These are phyloP conservation scores for Octodon degus DNA, from an alignment of 2,113 vertebrate species.

Conservation along the genomic window DNA sequence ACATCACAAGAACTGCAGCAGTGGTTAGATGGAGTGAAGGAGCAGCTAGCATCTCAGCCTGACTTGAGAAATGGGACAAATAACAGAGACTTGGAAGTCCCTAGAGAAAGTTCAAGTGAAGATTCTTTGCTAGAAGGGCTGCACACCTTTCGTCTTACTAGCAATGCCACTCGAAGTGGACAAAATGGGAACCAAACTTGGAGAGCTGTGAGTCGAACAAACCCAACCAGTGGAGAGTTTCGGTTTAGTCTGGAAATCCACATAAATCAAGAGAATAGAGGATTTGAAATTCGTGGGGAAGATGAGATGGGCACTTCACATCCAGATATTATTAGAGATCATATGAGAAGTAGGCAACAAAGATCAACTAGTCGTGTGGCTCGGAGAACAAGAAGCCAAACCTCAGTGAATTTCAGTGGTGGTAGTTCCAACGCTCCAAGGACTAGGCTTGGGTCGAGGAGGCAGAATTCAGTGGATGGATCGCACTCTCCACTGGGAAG, in stretches of 20 bases:
- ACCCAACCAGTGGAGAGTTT: conserved; percentile 96
- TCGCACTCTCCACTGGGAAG: conserved; percentile 75
- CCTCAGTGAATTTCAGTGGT: conserved; percentile 59
- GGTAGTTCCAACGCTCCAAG: conserved; percentile 74
- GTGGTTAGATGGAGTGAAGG: conserved; percentile 93
- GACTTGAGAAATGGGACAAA: conserved; percentile 85
- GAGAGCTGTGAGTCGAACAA: conserved; percentile 96
- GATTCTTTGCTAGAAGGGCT: conserved; percentile 96
- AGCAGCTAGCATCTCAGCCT: conserved; percentile 90
- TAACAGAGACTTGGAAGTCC: conserved; percentile 88
- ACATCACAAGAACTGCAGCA: conserved; percentile 95
- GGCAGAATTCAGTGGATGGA: conserved; percentile 81
- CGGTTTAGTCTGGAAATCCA: conserved; percentile 97
- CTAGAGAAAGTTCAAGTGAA: conserved; percentile 89
- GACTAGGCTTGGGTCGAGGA: conserved; percentile 81
- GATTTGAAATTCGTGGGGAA: conserved; percentile 76
- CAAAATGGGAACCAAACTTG: conserved; percentile 97
- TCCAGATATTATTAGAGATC: conserved; percentile 72
- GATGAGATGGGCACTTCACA: conserved; percentile 72
- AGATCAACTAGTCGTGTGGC: conserved; percentile 82
- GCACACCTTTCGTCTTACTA: conserved; percentile 94
- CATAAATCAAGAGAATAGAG: conserved; percentile 95
- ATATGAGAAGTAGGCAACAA: conserved; percentile 67
- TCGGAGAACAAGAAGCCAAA: conserved; percentile 90
- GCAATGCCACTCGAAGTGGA: conserved; percentile 94